Base-by-base conservation (phyloP, 2,113 vertebrate species). In the Protomyctophum bolini region DNA sequence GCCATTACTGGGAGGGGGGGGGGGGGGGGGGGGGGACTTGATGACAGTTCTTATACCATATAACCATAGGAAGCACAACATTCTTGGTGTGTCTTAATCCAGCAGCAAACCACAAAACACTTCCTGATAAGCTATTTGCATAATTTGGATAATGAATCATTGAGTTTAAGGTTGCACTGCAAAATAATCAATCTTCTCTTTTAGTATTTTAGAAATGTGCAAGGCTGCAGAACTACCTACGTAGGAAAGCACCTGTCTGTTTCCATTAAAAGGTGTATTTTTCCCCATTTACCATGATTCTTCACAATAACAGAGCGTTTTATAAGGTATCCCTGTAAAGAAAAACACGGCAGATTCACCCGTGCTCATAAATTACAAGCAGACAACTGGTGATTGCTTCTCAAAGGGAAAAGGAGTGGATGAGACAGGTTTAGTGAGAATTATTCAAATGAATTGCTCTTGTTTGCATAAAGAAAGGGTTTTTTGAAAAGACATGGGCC, bases 241-340 rank as follows among this genome's bases (percentile, higher is more conserved):
- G 84, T 81, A 80, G 75, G 82, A 91, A 79, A 75, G 69, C 74
- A 71, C 69, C 79, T 91, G 87, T 91, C 86, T 76, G 78, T 77
- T 86, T 77, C 88, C 83, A 90, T 93, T 91, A 91, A 75, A 87
- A 85, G 69, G 83, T 12, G 10, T 33, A 79, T 93, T 93, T 86
- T 89, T 79, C 77, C 72, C 66, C 47, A 56, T 74, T 84, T 87
- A 88, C 78, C 89, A 76, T 59, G 70, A 76, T 49, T 76, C 61
- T 69, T 76, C 73, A 83, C 82, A 88, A 91, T 76, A 89, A 64
- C 88, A 83, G 89, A 85, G 82, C 52, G 75, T 77, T 56, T 71
- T 70, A 76, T 76, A 75, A 80, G 54, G 51, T 54, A 66, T 21
- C 58, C 63, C 73, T 50, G 72, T 77, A 81, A 76, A 78, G 71